Base-by-base conservation (phyloP, 2,888 invertebrate species). In the Tetheella fluctuosa region DNA sequence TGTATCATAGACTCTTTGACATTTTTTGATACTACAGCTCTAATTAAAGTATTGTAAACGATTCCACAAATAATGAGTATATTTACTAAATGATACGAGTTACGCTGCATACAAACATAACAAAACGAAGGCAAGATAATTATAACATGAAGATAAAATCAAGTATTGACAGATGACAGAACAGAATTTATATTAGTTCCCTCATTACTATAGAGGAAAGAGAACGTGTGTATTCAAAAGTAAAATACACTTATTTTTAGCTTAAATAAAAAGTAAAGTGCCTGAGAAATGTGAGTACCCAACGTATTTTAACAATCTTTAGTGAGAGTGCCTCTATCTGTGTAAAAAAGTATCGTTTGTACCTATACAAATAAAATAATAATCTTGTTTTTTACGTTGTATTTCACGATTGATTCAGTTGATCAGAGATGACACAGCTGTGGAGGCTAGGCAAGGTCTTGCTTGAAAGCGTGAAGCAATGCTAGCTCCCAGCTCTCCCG, bases 351-450 rank as follows among this genome's bases (percentile, higher is more conserved):
- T 4, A 8, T 10, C 15, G 37, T 37, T 15, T 15, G 15, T n/a
- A n/a, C n/a, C n/a, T n/a, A n/a, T n/a, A n/a, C n/a, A n/a, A n/a
- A n/a, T n/a, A n/a, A n/a, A n/a, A n/a, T n/a, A n/a, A n/a, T n/a
- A n/a, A n/a, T n/a, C n/a, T n/a, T n/a, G n/a, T n/a, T n/a, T n/a
- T 71, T 74, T 69, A 62, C 67, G 60, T 58, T 60, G 61, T 65
- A 63, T 79, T 81, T 78, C 69, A 69, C 70, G 70, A 70, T 66
- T 75, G 72, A 76, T 74, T 64, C 61, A 60, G 62, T 34, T 3
- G 13, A n/a, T n/a, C n/a, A 10, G 68, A 71, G 72, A 73, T 74
- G 75, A 74, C 72, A 71, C 70, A 69, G 61, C 63, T 61, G 59
- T 62, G 52, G 64, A 62, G 59, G 37, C 15, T 34, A 6, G n/a